Conservation (phyloP, 2,888 invertebrate species). For the Desoria tigrina region DNA sequence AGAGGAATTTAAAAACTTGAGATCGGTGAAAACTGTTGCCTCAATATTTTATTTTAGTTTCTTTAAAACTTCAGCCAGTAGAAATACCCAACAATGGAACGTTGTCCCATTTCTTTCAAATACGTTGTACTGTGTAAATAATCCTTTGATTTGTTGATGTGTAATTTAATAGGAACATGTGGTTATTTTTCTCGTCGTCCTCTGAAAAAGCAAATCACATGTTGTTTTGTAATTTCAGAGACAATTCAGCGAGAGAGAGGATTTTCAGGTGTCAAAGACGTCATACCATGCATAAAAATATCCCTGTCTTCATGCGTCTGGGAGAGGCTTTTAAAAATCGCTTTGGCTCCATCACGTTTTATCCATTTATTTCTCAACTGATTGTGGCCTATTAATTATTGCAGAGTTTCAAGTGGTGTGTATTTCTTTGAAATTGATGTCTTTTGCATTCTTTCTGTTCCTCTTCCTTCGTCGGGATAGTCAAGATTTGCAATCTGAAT, state of each 20-base stretch:
- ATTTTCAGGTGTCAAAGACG: constrained; percentile 35
- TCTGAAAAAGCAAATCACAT: background rate
- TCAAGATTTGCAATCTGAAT: no score
- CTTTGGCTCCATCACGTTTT: constrained; percentile 15
- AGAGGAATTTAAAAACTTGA: no score
- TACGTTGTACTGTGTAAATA: no score
- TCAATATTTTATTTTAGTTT: no score
- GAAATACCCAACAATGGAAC: no score
- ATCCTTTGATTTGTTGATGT: background rate
- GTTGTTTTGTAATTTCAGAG: background rate
- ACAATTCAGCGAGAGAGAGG: constrained; percentile 1
- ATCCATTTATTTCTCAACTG: constrained; percentile 12
- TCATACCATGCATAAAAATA: constrained; percentile 28
- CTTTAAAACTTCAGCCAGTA: no score
- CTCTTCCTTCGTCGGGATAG: no score
- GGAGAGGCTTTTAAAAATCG: constrained; percentile 8
- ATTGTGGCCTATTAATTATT: background rate
- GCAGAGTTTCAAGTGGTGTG: background rate
- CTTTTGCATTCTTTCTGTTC: no score
- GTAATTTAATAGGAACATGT: constrained; percentile 26
- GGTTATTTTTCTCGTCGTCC: constrained; percentile 24
- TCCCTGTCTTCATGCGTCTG: constrained; percentile 20
- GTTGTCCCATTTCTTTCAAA: no score
- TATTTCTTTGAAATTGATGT: no score
- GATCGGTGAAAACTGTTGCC: no score